Base-by-base conservation (phyloP, 1,140 invertebrate species). In the Octopus sinensis region DNA sequence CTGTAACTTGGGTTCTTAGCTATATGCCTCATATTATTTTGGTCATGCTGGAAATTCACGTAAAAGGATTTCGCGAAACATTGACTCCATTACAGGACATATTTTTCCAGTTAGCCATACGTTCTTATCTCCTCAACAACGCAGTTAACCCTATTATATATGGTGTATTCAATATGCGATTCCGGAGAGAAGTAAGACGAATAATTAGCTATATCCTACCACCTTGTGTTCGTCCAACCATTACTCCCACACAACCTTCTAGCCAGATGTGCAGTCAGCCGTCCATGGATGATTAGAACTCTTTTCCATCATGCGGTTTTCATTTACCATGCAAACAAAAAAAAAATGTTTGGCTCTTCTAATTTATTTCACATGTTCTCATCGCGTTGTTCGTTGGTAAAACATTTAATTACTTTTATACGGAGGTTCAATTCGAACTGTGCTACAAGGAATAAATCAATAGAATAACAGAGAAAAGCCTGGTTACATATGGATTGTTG, bases 121-220 rank as follows among this genome's bases (percentile, higher is more conserved):
- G 87, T 10, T 86, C 86, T 0, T 88, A 88, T 79, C 71, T 88
- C 6, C 76, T 87, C 62, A 88, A 86, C 83, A 86, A 85, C 85
- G 84, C 84, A 12, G 78, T 85, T n/a, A 88, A 88, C 78, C 87
- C 87, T 4, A 81, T 88, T 17, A 84, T 88, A 5, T 88, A 88
- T 79, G 86, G 86, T 5, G 82, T 86, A 17, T 86, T 83, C 68
- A 88, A 88, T 73, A n/a, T 78, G 13, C 84, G 84, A 76, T 88
- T 88, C 71, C 80, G 87, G 7, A 75, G 80, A 54, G 84, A 87
- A 76, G 84, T 85, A 23, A n/a, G 81, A 10, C 79, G 77, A 5
- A 53, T 86, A 6, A 84, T 86, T 17, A 79, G 30, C 7, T 77
- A 13, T 13, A 6, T 77, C n/a, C 13, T 73, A 17, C 68, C 68